Percentiles rank a stretch among this genome's conserved stretches.
These are phyloP conservation scores for Ascidia mentula DNA, from an alignment of 23 tunicate species.

Conservation along the genomic window DNA sequence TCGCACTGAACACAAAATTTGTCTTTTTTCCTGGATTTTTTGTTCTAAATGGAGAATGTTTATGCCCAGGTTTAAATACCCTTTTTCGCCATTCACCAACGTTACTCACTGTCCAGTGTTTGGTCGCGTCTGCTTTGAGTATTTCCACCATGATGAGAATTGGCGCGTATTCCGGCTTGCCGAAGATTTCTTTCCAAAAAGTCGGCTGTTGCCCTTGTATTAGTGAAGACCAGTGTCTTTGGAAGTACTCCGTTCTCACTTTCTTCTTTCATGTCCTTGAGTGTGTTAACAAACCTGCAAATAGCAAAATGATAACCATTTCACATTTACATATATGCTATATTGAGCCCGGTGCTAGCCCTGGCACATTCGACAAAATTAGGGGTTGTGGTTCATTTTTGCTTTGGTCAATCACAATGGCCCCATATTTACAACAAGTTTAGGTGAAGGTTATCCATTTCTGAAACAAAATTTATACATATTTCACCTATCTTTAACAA, in stretches of 20 bases:
- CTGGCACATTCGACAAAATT: too few species aligned
- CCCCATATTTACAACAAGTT: too few species aligned
- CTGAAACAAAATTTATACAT: too few species aligned
- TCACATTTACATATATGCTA: too few species aligned
- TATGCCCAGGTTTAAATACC: too few species aligned
- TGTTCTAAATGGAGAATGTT: neutral
- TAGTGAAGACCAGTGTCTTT: conserved; percentile 67
- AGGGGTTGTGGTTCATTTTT: too few species aligned
- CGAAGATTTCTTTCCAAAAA: conserved; percentile 17
- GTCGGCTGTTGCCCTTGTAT: conserved; percentile 61
- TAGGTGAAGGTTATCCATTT: too few species aligned
- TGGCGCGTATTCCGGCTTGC: conserved; percentile 29
- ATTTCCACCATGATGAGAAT: conserved; percentile 78
- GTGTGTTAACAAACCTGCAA: neutral
- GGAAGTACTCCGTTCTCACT: conserved; percentile 6
- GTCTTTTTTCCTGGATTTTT: too few species aligned
- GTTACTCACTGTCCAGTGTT: conserved; percentile 38
- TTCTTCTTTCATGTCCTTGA: neutral
- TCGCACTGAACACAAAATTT: neutral
- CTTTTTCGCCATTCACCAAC: neutral
- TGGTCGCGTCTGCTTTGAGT: conserved; percentile 59
- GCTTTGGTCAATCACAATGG: too few species aligned
- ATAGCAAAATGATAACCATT: too few species aligned
- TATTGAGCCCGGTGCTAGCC: too few species aligned
- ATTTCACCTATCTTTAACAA: too few species aligned